These are phyloP conservation scores for Parazoanthus swiftii DNA, from an alignment of 92 coral and sea anemone genomes.

Conservation along the genomic window DNA sequence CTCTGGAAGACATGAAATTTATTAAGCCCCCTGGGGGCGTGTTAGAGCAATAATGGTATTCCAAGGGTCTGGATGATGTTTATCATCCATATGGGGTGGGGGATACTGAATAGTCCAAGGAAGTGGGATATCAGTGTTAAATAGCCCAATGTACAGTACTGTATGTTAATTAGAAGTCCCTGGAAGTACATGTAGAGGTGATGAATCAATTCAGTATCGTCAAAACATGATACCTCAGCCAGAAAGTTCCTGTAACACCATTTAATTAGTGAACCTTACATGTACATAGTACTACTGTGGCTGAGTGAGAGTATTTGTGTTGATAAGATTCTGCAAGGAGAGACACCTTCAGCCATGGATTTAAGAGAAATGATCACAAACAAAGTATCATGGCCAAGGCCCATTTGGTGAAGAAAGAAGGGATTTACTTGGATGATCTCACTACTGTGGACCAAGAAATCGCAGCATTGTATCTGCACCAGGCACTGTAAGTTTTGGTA, in stretches of 20 bases:
- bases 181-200: neutral
- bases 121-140: neutral
- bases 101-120: neutral
- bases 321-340: slow-evolving; percentile 37
- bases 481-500: slow-evolving; percentile 71
- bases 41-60: no score
- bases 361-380: slow-evolving; percentile 19
- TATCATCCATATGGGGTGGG: neutral
- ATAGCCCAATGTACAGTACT: neutral
- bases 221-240: neutral
- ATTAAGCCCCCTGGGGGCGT: no score
- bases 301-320: neutral
- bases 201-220: neutral
- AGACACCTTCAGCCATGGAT: slow-evolving; percentile 17
- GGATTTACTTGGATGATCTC: slow-evolving; percentile 89
- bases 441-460: slow-evolving; percentile 87
- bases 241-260: neutral
- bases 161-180: neutral
- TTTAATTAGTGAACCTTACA: neutral
- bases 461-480: slow-evolving; percentile 84
- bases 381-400: slow-evolving; percentile 9
- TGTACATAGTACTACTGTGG: neutral
- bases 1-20: no score
- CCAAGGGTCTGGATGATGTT: no score
- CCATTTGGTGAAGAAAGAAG: slow-evolving; percentile 67